phyloP scores from a whole-genome alignment of 2,113 vertebrate genomes.

The Lethenteron camtschaticum region DNA sequence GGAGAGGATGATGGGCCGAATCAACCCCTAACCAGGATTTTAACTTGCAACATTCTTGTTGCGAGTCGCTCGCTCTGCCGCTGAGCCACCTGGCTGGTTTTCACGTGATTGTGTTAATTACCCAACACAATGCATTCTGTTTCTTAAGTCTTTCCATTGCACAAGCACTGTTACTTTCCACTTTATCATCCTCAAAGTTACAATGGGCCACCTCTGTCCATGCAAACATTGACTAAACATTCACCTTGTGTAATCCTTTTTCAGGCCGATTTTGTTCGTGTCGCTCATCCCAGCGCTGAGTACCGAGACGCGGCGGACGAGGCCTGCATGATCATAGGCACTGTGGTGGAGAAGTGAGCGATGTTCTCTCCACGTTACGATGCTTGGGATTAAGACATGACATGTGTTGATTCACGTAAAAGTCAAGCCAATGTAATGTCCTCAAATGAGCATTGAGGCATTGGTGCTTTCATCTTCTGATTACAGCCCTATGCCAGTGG shows the following conservation, averaged over 20 bases:
- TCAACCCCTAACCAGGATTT: too few species aligned
- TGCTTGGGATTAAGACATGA: too few species aligned
- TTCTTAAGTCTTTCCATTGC: not conserved
- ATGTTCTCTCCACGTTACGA: too few species aligned
- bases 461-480: too few species aligned
- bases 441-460: too few species aligned
- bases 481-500: too few species aligned
- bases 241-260: not conserved
- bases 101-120: not conserved
- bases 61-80: not conserved
- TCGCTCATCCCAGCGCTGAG: conserved; percentile 56
- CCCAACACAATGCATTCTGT: not conserved
- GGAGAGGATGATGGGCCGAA: too few species aligned
- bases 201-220: not conserved
- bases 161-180: not conserved
- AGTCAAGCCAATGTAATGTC: too few species aligned
- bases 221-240: not conserved
- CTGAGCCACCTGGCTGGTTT: not conserved
- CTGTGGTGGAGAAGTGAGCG: conserved; percentile 66
- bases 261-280: conserved; percentile 87
- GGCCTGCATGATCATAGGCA: conserved; percentile 61
- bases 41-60: too few species aligned
- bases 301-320: conserved; percentile 76
- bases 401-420: too few species aligned
- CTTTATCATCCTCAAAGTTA: not conserved